Percentiles rank a stretch among this genome's conserved stretches.
Conservation (phyloP, 92 coral and sea anemone species). For the Palythoa caribaeorum region DNA sequence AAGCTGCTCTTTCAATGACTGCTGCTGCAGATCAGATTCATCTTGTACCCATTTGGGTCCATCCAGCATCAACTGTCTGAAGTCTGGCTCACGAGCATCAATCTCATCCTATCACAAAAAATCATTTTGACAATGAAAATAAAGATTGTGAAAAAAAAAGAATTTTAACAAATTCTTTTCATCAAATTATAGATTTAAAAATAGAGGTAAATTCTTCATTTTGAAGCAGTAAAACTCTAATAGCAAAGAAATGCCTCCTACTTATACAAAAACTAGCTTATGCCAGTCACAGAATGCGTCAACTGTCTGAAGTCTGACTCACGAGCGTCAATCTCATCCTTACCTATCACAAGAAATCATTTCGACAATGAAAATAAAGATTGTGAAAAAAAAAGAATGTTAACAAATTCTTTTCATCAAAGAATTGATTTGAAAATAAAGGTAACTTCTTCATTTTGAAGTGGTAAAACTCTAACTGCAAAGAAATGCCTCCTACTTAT, state of each 20-base stretch:
- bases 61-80: slow-evolving; percentile 79
- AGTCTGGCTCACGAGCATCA: slow-evolving; percentile 96
- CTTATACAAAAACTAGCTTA: no score
- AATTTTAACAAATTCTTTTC: no score
- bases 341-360: slow-evolving; percentile 57
- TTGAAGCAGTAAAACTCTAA: no score
- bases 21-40: slow-evolving; percentile 96
- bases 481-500: no score
- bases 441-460: no score
- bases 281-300: slow-evolving; percentile 14
- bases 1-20: slow-evolving; percentile 94
- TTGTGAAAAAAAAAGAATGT: background rate
- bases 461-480: no score
- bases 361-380: no score
- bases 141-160: background rate
- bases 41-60: slow-evolving; percentile 99
- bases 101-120: slow-evolving; percentile 81
- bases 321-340: slow-evolving; percentile 95
- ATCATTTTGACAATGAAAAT: background rate
- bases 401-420: no score
- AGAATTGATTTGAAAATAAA: no score
- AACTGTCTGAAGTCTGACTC: slow-evolving; percentile 91
- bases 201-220: no score
- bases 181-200: no score
- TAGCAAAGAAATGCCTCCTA: no score